Percentiles rank a stretch among this genome's conserved stretches.
Evolutionary conservation across 2,797 vertebrate genomes (phyloP).

Genomic region (Cryptoprocta ferox): DNA sequence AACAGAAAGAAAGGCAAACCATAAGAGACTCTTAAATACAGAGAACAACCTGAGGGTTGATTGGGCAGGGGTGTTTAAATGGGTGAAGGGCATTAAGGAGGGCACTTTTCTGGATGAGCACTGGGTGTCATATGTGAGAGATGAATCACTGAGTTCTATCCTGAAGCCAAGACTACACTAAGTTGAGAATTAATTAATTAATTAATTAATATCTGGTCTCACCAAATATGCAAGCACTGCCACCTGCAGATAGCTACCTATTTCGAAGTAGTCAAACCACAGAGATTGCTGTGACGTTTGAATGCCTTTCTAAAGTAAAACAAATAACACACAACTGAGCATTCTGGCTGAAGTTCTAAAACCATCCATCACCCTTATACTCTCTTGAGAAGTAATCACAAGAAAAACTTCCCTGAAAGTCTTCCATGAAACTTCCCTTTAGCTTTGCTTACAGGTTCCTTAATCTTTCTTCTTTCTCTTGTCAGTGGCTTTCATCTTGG

Average conservation of each 20-base stretch:
- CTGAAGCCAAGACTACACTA: too few relatives aligned
- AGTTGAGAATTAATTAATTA: too few relatives aligned
- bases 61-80: too few relatives aligned
- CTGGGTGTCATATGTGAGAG: too few relatives aligned
- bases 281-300: not conserved
- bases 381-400: conserved; percentile 25
- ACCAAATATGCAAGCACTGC: not conserved
- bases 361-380: not conserved
- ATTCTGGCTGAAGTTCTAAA: not conserved
- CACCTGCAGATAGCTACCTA: not conserved
- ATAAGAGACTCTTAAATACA: too few relatives aligned
- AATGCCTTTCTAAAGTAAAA: conserved; percentile 11
- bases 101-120: too few relatives aligned
- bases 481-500: not conserved
- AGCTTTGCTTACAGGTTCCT: not conserved
- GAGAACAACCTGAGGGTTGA: too few relatives aligned
- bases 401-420: not conserved
- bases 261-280: not conserved
- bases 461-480: not conserved
- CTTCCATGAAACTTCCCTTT: not conserved
- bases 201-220: not conserved
- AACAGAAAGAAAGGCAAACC: too few relatives aligned
- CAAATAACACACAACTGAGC: not conserved
- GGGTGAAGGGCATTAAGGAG: too few relatives aligned
- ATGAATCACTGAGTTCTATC: too few relatives aligned